Percentiles rank a stretch among this genome's conserved stretches.
Conservation (phyloP, 2,113 vertebrate genomes). For the Grammomys surdaster region DNA sequence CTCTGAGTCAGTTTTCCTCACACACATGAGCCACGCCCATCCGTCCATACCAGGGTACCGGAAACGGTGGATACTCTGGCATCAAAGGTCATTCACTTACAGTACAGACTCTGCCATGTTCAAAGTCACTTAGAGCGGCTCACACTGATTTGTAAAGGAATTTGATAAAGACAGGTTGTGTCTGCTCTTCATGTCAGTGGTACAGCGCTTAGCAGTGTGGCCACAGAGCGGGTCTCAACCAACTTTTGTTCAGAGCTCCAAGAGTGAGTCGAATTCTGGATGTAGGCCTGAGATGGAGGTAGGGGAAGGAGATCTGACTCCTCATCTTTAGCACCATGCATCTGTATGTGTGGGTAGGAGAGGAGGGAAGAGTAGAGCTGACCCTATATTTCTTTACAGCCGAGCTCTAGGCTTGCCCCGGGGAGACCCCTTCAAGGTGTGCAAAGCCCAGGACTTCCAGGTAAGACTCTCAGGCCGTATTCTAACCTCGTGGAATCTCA, state of each 20-base stretch:
- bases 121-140: background rate
- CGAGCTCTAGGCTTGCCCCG: constrained; percentile 86
- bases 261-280: constrained; percentile 26
- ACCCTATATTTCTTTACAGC: constrained; percentile 82
- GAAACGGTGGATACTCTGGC: background rate
- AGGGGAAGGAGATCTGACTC: background rate
- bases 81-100: background rate
- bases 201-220: background rate
- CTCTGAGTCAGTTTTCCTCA: background rate
- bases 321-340: background rate
- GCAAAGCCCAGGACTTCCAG: constrained; percentile 92
- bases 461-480: constrained; percentile 80
- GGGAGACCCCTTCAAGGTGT: constrained; percentile 83
- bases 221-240: constrained; percentile 1
- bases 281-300: constrained; percentile 3
- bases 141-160: background rate
- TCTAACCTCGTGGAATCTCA: background rate
- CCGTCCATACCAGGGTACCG: background rate
- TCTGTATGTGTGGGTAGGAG: background rate
- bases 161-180: background rate
- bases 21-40: background rate
- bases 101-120: background rate
- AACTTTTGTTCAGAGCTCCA: constrained; percentile 36
- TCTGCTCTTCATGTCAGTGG: background rate
- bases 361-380: background rate